Evolutionary conservation across 2,113 vertebrate genomes (phyloP).

Genomic region (Anthoscopus minutus): DNA sequence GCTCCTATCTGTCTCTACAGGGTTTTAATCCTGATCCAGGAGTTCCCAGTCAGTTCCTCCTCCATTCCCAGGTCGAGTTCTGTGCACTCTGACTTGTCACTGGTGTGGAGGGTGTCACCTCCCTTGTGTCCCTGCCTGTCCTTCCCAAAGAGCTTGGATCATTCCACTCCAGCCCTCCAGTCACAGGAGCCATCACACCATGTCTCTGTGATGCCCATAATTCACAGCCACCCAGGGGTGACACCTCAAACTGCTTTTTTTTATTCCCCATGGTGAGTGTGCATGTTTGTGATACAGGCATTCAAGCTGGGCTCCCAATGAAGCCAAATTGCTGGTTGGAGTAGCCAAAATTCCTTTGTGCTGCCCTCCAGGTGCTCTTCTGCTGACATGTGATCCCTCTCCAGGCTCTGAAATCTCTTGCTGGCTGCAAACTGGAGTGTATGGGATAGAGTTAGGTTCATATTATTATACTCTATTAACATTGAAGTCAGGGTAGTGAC

Average conservation of each 20-base stretch:
- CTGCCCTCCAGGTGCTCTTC: not conserved
- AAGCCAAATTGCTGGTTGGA: not conserved
- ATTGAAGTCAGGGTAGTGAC: not conserved
- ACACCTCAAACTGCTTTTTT: not conserved
- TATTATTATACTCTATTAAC: not conserved
- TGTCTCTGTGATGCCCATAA: not conserved
- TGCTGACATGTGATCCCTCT: not conserved
- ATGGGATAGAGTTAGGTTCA: not conserved
- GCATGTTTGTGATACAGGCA: not conserved
- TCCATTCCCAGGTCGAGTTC: not conserved
- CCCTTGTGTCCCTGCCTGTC: not conserved
- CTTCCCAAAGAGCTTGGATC: not conserved
- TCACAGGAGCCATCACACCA: not conserved
- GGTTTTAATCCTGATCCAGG: not conserved
- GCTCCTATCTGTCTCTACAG: not conserved
- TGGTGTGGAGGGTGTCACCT: not conserved
- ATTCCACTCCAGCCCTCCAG: not conserved
- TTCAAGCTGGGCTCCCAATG: not conserved
- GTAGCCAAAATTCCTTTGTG: not conserved
- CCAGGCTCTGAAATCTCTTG: not conserved
- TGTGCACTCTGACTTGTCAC: accelerated
- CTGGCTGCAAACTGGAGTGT: not conserved
- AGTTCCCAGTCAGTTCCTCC: not conserved
- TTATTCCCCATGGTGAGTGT: not conserved
- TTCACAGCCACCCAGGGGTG: not conserved